Evolutionary conservation across 2,113 vertebrate species (phyloP).

Genomic region (Sander vitreus): DNA sequence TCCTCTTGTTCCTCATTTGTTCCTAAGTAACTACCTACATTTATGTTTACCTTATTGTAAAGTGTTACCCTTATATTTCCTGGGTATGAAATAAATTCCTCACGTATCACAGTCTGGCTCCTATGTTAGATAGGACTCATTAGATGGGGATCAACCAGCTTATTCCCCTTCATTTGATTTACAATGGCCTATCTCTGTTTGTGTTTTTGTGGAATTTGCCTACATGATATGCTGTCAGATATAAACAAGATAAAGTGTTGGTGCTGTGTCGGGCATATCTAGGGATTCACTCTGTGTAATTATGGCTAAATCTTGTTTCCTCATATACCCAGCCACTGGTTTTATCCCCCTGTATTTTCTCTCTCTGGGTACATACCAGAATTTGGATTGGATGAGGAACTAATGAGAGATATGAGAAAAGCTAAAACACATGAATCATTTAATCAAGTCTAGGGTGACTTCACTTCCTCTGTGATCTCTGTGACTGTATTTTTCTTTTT

Average conservation of each 20-base stretch:
- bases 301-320: conserved; percentile 47
- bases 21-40: too few relatives aligned
- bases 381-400: conserved; percentile 23
- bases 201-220: conserved; percentile 72
- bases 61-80: neutral
- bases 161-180: conserved; percentile 64
- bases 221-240: conserved; percentile 76
- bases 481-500: neutral
- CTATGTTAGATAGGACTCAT: conserved; percentile 26
- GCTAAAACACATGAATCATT: conserved; percentile 36
- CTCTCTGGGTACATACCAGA: conserved; percentile 8
- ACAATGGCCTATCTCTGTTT: conserved; percentile 63
- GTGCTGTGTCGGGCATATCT: conserved; percentile 35
- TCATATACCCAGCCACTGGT: conserved; percentile 11
- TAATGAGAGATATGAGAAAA: conserved; percentile 55
- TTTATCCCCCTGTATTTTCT: conserved; percentile 11
- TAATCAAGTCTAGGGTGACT: neutral
- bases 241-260: conserved; percentile 71
- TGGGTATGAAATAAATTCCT: neutral
- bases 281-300: conserved; percentile 60
- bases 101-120: conserved; percentile 22
- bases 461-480: conserved; percentile 5
- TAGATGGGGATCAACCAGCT: conserved; percentile 56
- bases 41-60: too few relatives aligned
- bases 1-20: too few relatives aligned